Evolutionary conservation across 1,140 invertebrate species (phyloP).

Genomic region (Neelides sp.): DNA sequence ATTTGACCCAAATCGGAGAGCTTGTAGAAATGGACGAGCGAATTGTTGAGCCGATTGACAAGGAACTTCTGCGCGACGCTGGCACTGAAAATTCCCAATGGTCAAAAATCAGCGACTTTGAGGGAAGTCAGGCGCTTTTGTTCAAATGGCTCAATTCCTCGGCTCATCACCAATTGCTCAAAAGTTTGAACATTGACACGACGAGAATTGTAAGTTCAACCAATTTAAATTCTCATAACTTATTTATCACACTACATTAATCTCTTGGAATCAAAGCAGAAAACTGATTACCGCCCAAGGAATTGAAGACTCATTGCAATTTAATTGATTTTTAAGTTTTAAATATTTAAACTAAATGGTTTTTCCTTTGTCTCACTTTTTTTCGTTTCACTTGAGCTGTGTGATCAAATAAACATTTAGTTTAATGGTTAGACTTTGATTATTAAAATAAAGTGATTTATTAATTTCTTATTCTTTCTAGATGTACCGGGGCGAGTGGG

Average conservation of each 20-base stretch:
- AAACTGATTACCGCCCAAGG: no score
- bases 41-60: conserved; percentile 10
- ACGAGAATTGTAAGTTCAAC: conserved; percentile 21
- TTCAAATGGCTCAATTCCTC: conserved; percentile 24
- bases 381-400: no score
- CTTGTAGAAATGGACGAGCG: neutral
- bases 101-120: conserved; percentile 26
- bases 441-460: neutral
- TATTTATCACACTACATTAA: no score
- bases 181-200: conserved; percentile 25
- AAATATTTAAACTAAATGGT: no score
- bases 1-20: neutral
- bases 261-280: no score
- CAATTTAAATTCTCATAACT: neutral
- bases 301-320: no score
- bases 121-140: conserved; percentile 22
- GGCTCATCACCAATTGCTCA: conserved; percentile 16
- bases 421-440: neutral
- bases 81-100: conserved; percentile 13
- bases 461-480: conserved; percentile 1
- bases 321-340: no score
- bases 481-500: conserved; percentile 26
- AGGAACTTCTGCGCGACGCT: conserved; percentile 9
- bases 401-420: no score
- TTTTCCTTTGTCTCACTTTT: no score